Base-by-base conservation (phyloP, 2,113 vertebrate genomes). In the Oriolus oriolus region DNA sequence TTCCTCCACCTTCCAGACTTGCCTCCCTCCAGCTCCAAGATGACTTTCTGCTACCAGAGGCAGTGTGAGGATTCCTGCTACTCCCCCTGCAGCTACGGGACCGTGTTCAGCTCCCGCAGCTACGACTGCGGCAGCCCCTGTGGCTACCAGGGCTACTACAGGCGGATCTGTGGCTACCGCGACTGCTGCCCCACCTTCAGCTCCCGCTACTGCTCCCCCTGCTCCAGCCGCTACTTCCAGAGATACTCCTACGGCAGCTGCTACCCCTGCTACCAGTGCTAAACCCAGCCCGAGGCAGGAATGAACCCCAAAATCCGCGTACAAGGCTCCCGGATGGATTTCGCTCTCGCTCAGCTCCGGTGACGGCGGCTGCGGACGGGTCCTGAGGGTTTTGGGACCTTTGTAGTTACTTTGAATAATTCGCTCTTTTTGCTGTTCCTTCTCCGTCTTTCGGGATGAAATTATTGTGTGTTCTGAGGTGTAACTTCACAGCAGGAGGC, bases 11-110 rank as follows among this genome's bases (percentile, higher is more conserved):
- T 20, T 82, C 4, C 74, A 94, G 96, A 2, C 64, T 28, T 1
- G 1, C 59, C 60, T 27, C 42, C 61, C 47, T 3, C 4, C 53
- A 14, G 16, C 47, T 37, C 69, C 92, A 65, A 47, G 54, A 96
- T 96, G 95, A 94, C 87, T 69, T 91, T 37, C 92, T 91, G 8
- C 87, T 91, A 95, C 84, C 95, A 96, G 90, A 84, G 57, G 52
- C 84, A 81, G 78, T 96, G 94, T 3, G 85, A 94, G 11, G 92
- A 96, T 1, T 1, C 13, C 64, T 96, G 93, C 82, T 88, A 21
- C 73, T 56, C 84, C 8, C 94, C 94, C 22, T 95, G 94, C 39
- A 11, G 3, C 94, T 94, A 54, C 18, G 11, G 76, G 7, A 4
- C 8, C 6, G 14, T n/a, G 20, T 85, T 7, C 10, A 5, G 5